Percentiles rank a stretch among this genome's conserved stretches.
These are phyloP conservation scores for Caenorhabditis panamensis DNA, from an alignment of 2,888 invertebrate species.

Conservation along the genomic window DNA sequence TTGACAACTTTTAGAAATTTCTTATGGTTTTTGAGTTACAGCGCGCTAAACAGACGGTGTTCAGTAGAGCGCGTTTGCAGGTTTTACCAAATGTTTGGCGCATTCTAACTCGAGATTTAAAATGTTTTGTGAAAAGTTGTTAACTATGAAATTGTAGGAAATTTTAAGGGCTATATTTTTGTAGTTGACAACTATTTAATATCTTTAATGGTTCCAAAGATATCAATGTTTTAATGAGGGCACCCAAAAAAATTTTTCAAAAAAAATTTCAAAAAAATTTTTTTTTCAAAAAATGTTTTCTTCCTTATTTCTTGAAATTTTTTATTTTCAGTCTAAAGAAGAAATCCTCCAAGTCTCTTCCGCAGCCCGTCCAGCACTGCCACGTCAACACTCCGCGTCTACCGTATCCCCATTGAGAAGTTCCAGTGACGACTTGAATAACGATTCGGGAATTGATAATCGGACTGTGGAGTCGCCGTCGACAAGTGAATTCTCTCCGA, in stretches of 20 bases:
- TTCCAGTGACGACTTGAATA: slow-evolving; percentile 59
- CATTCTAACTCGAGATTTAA: background rate
- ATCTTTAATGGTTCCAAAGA: too few relatives aligned
- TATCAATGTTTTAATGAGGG: too few relatives aligned
- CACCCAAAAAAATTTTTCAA: too few relatives aligned
- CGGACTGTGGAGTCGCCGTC: slow-evolving; percentile 66
- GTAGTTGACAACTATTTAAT: too few relatives aligned
- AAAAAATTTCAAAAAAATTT: background rate
- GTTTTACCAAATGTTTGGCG: too few relatives aligned
- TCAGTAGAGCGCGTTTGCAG: too few relatives aligned
- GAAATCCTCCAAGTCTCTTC: slow-evolving; percentile 64
- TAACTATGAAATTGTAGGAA: background rate
- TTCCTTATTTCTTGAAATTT: background rate
- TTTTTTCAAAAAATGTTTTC: background rate
- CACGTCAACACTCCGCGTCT: slow-evolving; percentile 55
- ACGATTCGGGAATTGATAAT: slow-evolving; percentile 70
- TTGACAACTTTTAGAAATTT: too few relatives aligned
- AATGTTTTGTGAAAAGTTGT: background rate
- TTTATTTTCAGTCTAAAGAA: slow-evolving; percentile 63
- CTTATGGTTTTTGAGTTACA: too few relatives aligned
- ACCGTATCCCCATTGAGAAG: slow-evolving; percentile 45
- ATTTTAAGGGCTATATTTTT: background rate
- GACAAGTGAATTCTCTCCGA: slow-evolving; percentile 69
- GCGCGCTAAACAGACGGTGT: too few relatives aligned
- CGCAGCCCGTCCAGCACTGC: slow-evolving; percentile 26